These are phyloP conservation scores for Lasioglossum marginatum DNA, from an alignment of 2,888 invertebrate genomes.

Conservation along the genomic window DNA sequence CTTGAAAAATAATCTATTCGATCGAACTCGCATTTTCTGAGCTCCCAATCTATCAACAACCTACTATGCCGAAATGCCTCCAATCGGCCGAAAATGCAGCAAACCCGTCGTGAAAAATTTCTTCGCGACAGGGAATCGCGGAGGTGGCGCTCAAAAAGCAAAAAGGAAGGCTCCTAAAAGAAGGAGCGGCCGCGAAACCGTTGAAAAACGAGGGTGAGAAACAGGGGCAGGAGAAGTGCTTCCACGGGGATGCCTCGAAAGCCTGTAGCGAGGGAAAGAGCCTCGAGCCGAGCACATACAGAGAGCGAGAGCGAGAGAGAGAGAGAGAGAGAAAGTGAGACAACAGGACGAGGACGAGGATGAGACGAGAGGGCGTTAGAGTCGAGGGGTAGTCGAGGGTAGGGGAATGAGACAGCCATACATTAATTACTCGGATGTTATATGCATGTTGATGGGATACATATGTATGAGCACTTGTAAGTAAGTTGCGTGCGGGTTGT, in stretches of 20 bases:
- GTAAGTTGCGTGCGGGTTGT: constrained; percentile 53
- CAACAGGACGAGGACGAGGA: neutral
- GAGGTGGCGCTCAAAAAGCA: neutral
- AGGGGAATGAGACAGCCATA: constrained; percentile 53
- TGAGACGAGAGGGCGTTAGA: constrained; percentile 2
- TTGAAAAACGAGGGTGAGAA: constrained; percentile 2
- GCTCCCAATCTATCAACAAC: too few relatives aligned
- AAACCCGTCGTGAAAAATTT: neutral
- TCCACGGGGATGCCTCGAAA: constrained; percentile 28
- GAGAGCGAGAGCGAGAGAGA: neutral
- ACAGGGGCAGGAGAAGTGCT: constrained; percentile 13
- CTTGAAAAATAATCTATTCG: too few relatives aligned
- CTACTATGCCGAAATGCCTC: neutral
- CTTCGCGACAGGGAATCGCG: neutral
- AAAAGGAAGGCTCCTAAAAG: neutral
- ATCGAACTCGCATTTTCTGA: neutral
- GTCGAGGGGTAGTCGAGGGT: neutral
- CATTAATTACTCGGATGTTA: constrained; percentile 79
- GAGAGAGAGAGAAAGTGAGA: neutral
- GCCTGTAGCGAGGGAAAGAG: neutral
- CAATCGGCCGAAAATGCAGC: neutral
- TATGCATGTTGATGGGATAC: constrained; percentile 76
- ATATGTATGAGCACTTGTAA: constrained; percentile 72
- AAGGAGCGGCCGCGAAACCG: constrained; percentile 10
- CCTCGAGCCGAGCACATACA: neutral